These are phyloP conservation scores for Aurelia sp. DNA, from an alignment of 30 jellyfish, hydroid and myxozoan species.

Conservation along the genomic window DNA sequence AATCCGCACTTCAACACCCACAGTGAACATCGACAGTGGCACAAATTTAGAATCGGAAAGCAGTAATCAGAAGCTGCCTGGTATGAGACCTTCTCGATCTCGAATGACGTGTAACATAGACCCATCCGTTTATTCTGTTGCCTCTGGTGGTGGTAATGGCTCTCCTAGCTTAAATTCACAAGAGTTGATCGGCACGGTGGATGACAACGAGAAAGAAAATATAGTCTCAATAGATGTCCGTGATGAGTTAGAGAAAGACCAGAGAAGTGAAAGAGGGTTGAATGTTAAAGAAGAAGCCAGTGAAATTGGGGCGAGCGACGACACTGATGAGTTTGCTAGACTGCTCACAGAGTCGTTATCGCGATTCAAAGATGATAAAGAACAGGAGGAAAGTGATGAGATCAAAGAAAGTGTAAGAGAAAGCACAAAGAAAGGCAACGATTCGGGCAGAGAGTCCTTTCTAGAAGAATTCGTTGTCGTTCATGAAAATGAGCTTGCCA, in stretches of 20 bases:
- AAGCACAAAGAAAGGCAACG: not conserved
- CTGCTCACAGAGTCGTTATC: not conserved
- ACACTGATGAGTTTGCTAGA: not conserved
- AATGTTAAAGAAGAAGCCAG: not conserved
- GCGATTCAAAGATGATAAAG: not conserved
- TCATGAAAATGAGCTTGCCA: conserved; percentile 12
- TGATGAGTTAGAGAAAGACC: not conserved
- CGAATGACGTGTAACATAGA: conserved; percentile 40
- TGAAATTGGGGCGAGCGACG: not conserved
- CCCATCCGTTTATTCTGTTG: conserved; percentile 29
- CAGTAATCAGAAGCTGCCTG: conserved; percentile 39
- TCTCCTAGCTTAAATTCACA: conserved; percentile 25
- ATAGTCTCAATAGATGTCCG: conserved; percentile 49
- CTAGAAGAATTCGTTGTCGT: conserved; percentile 16
- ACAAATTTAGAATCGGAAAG: conserved; percentile 20
- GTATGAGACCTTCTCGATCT: conserved; percentile 49
- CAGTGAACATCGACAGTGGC: too few species aligned
- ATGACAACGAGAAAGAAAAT: conserved; percentile 31
- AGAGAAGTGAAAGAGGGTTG: not conserved
- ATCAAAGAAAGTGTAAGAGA: not conserved
- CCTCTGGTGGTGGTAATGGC: conserved; percentile 11
- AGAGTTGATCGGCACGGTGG: conserved; percentile 19
- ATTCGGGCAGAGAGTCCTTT: not conserved
- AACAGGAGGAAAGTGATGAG: not conserved
- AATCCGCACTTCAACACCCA: too few species aligned